Evolutionary conservation across 2,797 vertebrate genomes (phyloP).

Genomic region (Prionace glauca): DNA sequence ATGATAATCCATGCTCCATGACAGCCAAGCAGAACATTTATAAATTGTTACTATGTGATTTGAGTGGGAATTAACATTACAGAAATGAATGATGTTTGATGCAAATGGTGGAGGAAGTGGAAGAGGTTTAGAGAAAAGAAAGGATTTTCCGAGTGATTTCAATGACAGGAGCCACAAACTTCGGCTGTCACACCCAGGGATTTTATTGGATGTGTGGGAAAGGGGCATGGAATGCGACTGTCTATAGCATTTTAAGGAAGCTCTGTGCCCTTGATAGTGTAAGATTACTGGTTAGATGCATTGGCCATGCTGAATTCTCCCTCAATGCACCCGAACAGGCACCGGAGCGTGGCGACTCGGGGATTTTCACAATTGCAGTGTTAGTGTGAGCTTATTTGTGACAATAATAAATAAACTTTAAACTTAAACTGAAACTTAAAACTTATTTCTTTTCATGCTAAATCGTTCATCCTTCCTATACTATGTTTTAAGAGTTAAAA

Average conservation of each 20-base stretch:
- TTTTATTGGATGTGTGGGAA: neutral
- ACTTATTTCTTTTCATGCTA: neutral
- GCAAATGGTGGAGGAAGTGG: neutral
- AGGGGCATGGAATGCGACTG: neutral
- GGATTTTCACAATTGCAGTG: no score
- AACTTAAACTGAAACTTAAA: no score
- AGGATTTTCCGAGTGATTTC: neutral
- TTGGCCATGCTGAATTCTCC: no score
- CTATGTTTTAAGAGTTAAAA: neutral
- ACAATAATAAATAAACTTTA: no score
- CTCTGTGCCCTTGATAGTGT: neutral
- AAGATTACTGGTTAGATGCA: no score
- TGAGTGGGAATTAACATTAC: neutral
- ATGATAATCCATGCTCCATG: neutral
- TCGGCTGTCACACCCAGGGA: neutral
- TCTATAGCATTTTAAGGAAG: neutral
- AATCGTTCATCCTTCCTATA: neutral
- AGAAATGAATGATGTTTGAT: no score
- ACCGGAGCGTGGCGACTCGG: no score
- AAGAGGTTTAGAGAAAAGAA: neutral
- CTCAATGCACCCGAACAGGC: no score
- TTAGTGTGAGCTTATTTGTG: no score
- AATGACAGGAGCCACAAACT: neutral
- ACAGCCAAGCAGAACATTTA: neutral
- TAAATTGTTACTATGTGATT: neutral